These are phyloP conservation scores for Trinorchestia longiramus DNA, from an alignment of 1,140 invertebrate genomes.

Conservation along the genomic window DNA sequence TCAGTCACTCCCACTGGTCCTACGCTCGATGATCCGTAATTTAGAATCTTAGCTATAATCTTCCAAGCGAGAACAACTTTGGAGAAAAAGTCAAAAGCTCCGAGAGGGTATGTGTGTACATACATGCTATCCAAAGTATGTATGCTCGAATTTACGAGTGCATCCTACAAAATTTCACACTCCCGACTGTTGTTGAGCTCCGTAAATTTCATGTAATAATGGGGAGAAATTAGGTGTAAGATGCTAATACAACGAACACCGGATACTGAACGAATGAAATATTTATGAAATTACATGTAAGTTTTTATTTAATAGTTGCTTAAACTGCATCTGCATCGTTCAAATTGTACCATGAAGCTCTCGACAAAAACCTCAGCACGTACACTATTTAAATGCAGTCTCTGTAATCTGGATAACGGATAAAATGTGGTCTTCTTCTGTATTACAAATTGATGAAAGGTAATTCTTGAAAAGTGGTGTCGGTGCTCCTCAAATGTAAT, in stretches of 20 bases:
- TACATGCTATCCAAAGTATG: not conserved
- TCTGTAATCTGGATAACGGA: not conserved
- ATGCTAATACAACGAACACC: not conserved
- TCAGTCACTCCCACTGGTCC: not conserved
- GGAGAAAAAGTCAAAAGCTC: slow-evolving; percentile 21
- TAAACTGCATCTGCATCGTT: not conserved
- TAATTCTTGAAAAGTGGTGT: not conserved
- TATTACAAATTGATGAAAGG: not conserved
- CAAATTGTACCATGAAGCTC: not conserved
- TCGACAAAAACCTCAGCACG: not conserved
- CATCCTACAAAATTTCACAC: not conserved
- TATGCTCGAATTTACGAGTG: not conserved
- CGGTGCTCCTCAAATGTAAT: not conserved
- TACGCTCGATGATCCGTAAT: not conserved
- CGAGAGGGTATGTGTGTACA: not conserved
- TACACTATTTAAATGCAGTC: not conserved
- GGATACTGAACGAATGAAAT: not conserved
- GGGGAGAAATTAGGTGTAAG: not conserved
- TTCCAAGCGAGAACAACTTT: not conserved
- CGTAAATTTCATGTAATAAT: not conserved
- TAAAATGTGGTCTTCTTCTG: not conserved
- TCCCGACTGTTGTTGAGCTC: not conserved
- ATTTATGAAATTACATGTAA: not conserved
- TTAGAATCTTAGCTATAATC: slow-evolving; percentile 9
- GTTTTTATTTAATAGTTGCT: not conserved